Percentiles rank a stretch among this genome's conserved stretches.
Evolutionary conservation across 2,888 invertebrate species (phyloP).

Genomic region (Hecatera dysodea): DNA sequence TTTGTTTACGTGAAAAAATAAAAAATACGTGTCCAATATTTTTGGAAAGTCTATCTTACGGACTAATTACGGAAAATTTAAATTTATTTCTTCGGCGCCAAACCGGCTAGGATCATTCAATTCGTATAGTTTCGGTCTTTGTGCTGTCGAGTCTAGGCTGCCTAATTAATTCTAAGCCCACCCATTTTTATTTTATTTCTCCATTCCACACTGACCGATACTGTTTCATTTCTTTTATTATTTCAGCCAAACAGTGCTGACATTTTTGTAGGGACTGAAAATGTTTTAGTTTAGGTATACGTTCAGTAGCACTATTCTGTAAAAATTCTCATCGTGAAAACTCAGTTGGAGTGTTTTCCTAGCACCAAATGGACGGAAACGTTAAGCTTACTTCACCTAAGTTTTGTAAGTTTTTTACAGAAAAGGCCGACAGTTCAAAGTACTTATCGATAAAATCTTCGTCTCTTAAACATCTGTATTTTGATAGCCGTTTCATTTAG

Average conservation of each 20-base stretch:
- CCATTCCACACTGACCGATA: not conserved
- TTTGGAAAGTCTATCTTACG: too few species aligned
- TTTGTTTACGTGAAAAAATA: too few species aligned
- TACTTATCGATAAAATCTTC: slow-evolving; percentile 7
- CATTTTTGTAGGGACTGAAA: too few species aligned
- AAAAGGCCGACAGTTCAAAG: not conserved
- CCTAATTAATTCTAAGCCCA: not conserved
- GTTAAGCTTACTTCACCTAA: not conserved
- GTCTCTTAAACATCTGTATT: slow-evolving; percentile 9
- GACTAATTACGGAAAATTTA: not conserved
- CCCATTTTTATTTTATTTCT: slow-evolving; percentile 10
- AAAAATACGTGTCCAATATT: too few species aligned
- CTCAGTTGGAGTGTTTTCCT: too few species aligned
- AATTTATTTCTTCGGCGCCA: slow-evolving; percentile 2
- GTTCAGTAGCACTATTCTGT: too few species aligned
- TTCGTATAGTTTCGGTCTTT: slow-evolving; percentile 9
- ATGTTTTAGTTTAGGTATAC: too few species aligned
- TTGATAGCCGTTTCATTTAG: slow-evolving; percentile 44
- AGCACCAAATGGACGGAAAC: too few species aligned
- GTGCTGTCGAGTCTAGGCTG: not conserved
- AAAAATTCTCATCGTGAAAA: too few species aligned
- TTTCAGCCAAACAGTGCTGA: not conserved
- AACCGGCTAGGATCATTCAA: slow-evolving; percentile 8
- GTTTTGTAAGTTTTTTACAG: not conserved
- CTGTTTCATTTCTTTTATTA: not conserved